Percentiles rank a stretch among this genome's conserved stretches.
Evolutionary conservation across 1,140 invertebrate genomes (phyloP).

Genomic region (Zophobas morio): DNA sequence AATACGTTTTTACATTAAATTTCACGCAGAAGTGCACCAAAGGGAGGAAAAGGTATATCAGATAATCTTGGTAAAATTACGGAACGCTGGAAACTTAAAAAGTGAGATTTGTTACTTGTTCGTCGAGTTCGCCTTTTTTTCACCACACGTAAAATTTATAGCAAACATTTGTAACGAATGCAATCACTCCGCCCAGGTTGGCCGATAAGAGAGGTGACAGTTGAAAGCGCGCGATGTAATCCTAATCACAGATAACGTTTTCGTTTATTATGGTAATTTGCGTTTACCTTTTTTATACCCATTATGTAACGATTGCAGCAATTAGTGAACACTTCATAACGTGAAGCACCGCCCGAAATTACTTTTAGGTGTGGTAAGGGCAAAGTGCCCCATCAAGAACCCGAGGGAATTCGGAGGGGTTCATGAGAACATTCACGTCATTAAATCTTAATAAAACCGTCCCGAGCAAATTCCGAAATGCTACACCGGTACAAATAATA

Average conservation of each 20-base stretch:
- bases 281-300: constrained; percentile 4
- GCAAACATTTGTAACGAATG: constrained; percentile 24
- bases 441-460: constrained; percentile 48
- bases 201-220: constrained; percentile 24
- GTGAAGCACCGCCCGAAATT: constrained; percentile 11
- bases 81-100: background rate
- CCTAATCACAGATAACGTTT: constrained; percentile 17
- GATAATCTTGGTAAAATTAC: background rate
- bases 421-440: constrained; percentile 31
- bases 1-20: too few relatives aligned
- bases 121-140: constrained; percentile 4
- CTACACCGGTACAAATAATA: constrained; percentile 46
- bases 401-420: constrained; percentile 36
- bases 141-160: constrained; percentile 20
- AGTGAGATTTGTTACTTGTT: background rate
- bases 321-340: constrained; percentile 23
- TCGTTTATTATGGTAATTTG: constrained; percentile 18
- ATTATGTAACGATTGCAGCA: constrained; percentile 12
- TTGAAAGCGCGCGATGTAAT: constrained; percentile 18
- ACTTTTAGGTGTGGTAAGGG: constrained; percentile 25
- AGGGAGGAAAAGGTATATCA: too few relatives aligned
- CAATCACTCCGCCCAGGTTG: constrained; percentile 14
- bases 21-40: too few relatives aligned
- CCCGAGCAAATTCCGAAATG: constrained; percentile 41
- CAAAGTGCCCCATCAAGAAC: constrained; percentile 42